phyloP scores from a whole-genome alignment of 2,113 vertebrate genomes.

The Sceloporus undulatus region DNA sequence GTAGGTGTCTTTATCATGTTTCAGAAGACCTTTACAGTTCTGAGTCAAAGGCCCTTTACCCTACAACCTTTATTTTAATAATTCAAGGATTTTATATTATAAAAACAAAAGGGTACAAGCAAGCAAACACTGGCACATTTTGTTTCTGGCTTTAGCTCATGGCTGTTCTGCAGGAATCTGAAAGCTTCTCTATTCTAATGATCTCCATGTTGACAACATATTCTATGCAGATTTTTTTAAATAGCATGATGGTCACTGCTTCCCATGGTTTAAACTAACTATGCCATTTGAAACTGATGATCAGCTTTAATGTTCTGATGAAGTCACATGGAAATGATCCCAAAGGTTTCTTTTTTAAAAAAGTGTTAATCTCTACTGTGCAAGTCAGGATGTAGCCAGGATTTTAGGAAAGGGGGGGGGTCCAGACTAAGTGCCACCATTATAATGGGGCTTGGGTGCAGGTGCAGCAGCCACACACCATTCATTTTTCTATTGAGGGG shows the following conservation, averaged over 20 bases:
- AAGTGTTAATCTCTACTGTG: neutral
- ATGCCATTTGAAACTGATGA: neutral
- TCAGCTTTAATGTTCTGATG: neutral
- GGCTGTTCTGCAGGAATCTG: neutral
- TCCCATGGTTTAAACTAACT: neutral
- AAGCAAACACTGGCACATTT: neutral
- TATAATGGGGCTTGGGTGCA: too few relatives aligned
- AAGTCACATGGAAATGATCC: conserved; percentile 14
- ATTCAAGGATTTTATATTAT: neutral
- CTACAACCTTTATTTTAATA: neutral
- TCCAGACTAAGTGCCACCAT: too few relatives aligned
- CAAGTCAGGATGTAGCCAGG: neutral
- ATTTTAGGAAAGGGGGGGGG: too few relatives aligned
- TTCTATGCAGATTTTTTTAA: neutral
- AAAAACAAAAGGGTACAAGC: neutral
- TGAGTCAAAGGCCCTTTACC: neutral
- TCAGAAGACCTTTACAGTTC: neutral
- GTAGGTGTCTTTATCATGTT: neutral
- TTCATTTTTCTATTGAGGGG: too few relatives aligned
- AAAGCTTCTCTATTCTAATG: neutral
- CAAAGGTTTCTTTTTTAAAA: neutral
- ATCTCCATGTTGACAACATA: neutral
- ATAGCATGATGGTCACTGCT: neutral
- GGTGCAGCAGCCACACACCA: too few relatives aligned
- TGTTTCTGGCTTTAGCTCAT: neutral